A percentile compares a stretch with the other conserved stretches of the same genome.
Conservation (phyloP, 2,888 invertebrate species). For the Phrixothrix hirtus region DNA sequence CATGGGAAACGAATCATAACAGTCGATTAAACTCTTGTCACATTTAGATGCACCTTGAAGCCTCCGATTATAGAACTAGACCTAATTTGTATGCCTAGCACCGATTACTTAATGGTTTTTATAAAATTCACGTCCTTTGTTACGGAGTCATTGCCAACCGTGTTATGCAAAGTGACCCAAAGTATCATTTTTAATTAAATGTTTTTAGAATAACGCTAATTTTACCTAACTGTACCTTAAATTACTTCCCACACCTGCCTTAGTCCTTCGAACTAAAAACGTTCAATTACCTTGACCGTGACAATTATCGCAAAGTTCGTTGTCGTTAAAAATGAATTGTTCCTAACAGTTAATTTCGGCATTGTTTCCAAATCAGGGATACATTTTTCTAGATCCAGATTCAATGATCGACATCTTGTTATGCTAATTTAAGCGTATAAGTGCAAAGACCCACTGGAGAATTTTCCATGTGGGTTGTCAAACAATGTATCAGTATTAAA, state of each 20-base stretch:
- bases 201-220: background rate
- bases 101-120: conserved; percentile 16
- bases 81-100: conserved; percentile 21
- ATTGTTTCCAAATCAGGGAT: conserved; percentile 9
- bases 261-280: background rate
- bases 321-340: background rate
- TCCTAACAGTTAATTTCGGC: conserved; percentile 11
- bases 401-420: conserved; percentile 21
- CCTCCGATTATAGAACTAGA: conserved; percentile 23
- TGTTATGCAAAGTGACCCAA: background rate
- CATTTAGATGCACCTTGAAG: conserved; percentile 16
- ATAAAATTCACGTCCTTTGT: conserved; percentile 21
- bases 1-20: too few relatives aligned
- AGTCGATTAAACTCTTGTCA: too few relatives aligned
- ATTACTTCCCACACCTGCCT: background rate
- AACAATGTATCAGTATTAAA: conserved; percentile 13
- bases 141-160: conserved; percentile 16
- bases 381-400: background rate
- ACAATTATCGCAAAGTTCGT: conserved; percentile 9
- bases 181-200: background rate
- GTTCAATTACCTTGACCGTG: conserved; percentile 1
- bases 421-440: conserved; percentile 20
- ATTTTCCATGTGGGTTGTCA: conserved; percentile 19
- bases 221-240: conserved; percentile 9
- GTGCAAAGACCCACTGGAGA: conserved; percentile 23